Evolutionary conservation across 1,140 invertebrate genomes (phyloP).

Genomic region (Colletes latitarsis): DNA sequence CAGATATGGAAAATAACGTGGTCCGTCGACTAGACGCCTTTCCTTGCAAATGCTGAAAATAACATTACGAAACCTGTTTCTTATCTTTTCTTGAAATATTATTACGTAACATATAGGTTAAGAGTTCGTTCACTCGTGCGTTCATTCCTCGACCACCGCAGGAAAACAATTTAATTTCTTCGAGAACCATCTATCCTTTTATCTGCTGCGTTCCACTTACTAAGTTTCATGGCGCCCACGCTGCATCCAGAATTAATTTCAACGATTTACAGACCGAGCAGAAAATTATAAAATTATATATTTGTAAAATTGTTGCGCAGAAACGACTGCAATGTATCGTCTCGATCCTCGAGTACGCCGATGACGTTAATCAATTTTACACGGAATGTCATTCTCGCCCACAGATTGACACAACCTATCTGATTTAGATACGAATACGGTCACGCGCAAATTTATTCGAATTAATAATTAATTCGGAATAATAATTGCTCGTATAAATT

Average conservation of each 20-base stretch:
- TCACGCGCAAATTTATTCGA: no score
- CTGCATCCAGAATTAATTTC: no score
- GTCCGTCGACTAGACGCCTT: no score
- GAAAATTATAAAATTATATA: no score
- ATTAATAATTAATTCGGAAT: no score
- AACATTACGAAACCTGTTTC: neutral
- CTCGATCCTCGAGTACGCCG: neutral
- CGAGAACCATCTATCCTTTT: neutral
- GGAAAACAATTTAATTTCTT: neutral
- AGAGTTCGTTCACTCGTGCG: neutral
- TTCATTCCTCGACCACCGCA: neutral
- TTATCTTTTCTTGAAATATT: neutral
- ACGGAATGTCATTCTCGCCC: constrained; percentile 41
- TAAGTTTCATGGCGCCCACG: neutral
- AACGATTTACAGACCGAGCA: no score
- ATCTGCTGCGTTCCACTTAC: neutral
- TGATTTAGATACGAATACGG: neutral
- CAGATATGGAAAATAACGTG: no score
- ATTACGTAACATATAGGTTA: neutral
- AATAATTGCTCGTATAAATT: no score
- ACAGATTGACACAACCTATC: constrained; percentile 40
- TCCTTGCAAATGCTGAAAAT: no score
- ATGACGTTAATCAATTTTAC: constrained; percentile 25
- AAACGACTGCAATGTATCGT: no score
- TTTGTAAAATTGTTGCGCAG: no score